Evolutionary conservation across 35 echinoderm and acorn worm genomes (phyloP).

Genomic region (Hemicentrotus pulcherrimus): DNA sequence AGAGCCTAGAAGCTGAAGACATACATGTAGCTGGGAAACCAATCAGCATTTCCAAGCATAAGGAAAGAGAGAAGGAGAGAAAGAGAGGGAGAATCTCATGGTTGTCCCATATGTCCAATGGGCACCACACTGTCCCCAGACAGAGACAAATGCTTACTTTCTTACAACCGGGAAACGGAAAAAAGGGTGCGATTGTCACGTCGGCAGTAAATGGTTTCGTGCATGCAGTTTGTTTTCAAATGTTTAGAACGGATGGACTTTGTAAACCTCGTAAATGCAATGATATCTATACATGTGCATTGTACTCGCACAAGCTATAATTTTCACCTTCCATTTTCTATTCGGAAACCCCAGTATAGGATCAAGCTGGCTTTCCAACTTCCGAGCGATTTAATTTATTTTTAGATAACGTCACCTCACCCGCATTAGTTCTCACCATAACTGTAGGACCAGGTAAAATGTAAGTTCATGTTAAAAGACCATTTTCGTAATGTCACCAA

Average conservation of each 20-base stretch:
- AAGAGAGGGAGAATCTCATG: neutral
- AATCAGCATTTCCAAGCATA: neutral
- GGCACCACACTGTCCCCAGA: neutral
- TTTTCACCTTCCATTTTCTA: too few species aligned
- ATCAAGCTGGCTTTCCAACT: too few species aligned
- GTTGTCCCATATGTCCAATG: neutral
- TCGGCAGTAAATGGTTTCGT: neutral
- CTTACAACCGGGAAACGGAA: neutral
- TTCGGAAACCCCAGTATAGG: too few species aligned
- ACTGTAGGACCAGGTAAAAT: too few species aligned
- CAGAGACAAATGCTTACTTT: neutral
- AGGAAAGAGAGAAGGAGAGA: neutral
- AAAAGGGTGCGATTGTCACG: constrained; percentile 1
- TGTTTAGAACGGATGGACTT: neutral
- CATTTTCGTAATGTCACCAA: too few species aligned
- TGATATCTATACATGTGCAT: too few species aligned
- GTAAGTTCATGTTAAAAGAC: too few species aligned
- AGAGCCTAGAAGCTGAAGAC: neutral
- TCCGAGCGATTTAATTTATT: too few species aligned
- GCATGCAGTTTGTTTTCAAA: neutral
- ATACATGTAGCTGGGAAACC: neutral
- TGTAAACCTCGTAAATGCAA: too few species aligned
- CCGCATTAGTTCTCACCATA: too few species aligned
- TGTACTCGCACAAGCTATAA: too few species aligned
- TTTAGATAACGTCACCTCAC: too few species aligned